Evolutionary conservation across 2,113 vertebrate species (phyloP), one percentile per base, ranked within the genome.

Genomic region (Gracilinanus agilis): DNA sequence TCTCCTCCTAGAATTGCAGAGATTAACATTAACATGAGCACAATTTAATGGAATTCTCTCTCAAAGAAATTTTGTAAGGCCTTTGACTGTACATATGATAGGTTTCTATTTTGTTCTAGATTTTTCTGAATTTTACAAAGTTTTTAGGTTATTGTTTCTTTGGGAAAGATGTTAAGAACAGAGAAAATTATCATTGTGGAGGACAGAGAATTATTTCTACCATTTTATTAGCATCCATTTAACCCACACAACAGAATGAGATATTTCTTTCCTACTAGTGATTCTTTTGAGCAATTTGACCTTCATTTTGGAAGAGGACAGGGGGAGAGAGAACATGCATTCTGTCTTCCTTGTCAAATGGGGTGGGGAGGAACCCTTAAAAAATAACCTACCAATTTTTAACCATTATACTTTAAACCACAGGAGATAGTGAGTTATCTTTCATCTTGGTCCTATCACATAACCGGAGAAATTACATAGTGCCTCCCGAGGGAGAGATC

Each of bases 381-480:
- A 97, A 97, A 97, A 97, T 96, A 96, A 91, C 95, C 94, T 56
- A 96, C 55, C 97, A 96, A 97, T 97, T 97, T 96, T 94, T 88
- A 96, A 91, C 95, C 90, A 93, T 97, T 97, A 90, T 97, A 96
- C 97, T 97, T 98, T 96, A 97, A 97, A 92, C 97, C 93, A 93
- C 94, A 95, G 97, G 97, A 96, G 94, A 92, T 93, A 92, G 95
- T 96, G 95, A 97, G 92, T 95, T 98, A 96, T 97, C 95, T 97
- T 97, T 98, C 94, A 96, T 97, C 95, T 96, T 54, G 89, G 94
- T 95, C 96, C 94, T 96, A 53, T 96, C 94, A 95, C 49, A 97
- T 95, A 97, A 93, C 97, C 95, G 96, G 96, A 96, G 56, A 97
- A 97, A 97, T 98, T 97, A 96, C 95, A 95, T 92, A 97, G 94